Percentiles rank a stretch among this genome's conserved stretches.
These are phyloP conservation scores for Ectemnius lituratus DNA, from an alignment of 2,888 invertebrate genomes.

Conservation along the genomic window DNA sequence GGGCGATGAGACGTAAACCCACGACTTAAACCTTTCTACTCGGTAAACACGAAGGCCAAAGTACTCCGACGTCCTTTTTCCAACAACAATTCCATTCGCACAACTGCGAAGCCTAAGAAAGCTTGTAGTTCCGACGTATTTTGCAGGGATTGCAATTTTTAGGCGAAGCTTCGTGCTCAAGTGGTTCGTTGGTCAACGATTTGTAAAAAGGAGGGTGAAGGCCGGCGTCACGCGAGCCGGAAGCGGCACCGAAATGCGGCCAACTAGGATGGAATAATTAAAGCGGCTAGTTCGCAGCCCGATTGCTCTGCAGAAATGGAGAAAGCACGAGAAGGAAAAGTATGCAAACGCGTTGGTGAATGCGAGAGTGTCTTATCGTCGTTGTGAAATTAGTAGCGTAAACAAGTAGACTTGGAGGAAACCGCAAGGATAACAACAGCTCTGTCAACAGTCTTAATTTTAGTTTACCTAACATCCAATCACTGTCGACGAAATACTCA, in stretches of 20 bases:
- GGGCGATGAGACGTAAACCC: too few species aligned
- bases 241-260: conserved; percentile 44
- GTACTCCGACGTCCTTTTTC: too few species aligned
- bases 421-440: conserved; percentile 50
- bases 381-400: conserved; percentile 47
- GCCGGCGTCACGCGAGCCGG: conserved; percentile 37
- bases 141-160: too few species aligned
- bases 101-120: too few species aligned
- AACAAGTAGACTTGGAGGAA: conserved; percentile 44
- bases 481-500: not conserved
- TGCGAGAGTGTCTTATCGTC: conserved; percentile 27
- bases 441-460: conserved; percentile 43
- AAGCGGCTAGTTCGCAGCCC: conserved; percentile 43
- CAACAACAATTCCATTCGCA: too few species aligned
- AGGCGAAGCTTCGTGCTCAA: too few species aligned
- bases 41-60: too few species aligned
- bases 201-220: conserved; percentile 44
- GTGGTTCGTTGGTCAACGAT: conserved; percentile 5
- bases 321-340: conserved; percentile 16
- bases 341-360: conserved; percentile 7
- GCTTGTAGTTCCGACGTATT: too few species aligned
- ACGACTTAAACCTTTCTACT: too few species aligned
- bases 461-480: conserved; percentile 44
- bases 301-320: conserved; percentile 41
- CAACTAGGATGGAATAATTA: conserved; percentile 64